Evolutionary conservation across 1,140 invertebrate species (phyloP).

Genomic region (Orussus abietinus): DNA sequence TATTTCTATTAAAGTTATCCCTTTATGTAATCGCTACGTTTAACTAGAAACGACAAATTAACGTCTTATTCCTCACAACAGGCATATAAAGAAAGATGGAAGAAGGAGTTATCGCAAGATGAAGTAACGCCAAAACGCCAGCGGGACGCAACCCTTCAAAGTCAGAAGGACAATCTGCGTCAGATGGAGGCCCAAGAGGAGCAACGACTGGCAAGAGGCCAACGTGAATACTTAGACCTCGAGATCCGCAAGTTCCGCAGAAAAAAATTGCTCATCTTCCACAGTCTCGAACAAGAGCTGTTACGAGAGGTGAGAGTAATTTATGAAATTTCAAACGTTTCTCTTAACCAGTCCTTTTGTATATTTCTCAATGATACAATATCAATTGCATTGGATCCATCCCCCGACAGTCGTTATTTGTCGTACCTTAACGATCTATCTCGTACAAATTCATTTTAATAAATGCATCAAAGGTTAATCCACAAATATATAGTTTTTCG

Average conservation of each 20-base stretch:
- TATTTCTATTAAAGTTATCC: no score
- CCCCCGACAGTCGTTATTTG: no score
- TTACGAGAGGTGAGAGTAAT: slow-evolving; percentile 71
- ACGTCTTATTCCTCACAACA: slow-evolving; percentile 16
- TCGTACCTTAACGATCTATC: no score
- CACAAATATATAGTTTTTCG: no score
- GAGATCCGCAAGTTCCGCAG: slow-evolving; percentile 91
- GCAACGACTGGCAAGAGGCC: slow-evolving; percentile 76
- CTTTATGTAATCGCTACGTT: no score
- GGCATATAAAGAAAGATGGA: slow-evolving; percentile 94
- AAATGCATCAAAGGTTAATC: no score
- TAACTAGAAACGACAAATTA: slow-evolving; percentile 12
- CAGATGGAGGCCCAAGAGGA: slow-evolving; percentile 89
- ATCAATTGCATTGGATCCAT: no score
- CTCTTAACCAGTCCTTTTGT: no score
- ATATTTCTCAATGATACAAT: neutral
- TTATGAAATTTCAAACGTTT: no score
- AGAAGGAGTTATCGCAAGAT: slow-evolving; percentile 86
- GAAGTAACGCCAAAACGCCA: slow-evolving; percentile 89
- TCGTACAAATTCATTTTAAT: no score
- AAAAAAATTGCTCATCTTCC: slow-evolving; percentile 81
- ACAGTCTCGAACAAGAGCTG: slow-evolving; percentile 87
- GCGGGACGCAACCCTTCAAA: slow-evolving; percentile 84
- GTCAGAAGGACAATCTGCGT: slow-evolving; percentile 89
- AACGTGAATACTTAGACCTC: slow-evolving; percentile 87